Evolutionary conservation across 2,797 vertebrate genomes (phyloP).

Genomic region (Periparus ater): DNA sequence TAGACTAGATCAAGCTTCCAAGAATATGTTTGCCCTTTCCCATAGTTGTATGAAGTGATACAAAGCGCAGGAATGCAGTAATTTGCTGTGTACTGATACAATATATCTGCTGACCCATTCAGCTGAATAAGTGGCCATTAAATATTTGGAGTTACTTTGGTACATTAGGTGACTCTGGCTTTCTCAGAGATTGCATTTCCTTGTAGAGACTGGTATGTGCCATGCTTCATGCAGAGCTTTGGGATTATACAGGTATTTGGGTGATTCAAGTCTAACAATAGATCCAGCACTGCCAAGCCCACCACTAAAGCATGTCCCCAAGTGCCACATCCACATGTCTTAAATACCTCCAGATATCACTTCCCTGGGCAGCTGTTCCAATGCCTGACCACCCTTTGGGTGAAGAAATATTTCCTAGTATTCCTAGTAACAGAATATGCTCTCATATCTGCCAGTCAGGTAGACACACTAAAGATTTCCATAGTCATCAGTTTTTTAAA

Average conservation of each 20-base stretch:
- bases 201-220: background rate
- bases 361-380: background rate
- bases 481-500: background rate
- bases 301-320: background rate
- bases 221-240: background rate
- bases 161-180: background rate
- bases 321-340: background rate
- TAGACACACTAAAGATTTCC: rapidly evolving
- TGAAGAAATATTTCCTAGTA: background rate
- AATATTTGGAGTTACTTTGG: background rate
- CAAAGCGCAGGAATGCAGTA: background rate
- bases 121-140: background rate
- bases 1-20: slow-evolving; percentile 33
- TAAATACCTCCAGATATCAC: background rate
- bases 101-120: background rate
- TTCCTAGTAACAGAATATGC: background rate
- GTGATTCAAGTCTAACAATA: background rate
- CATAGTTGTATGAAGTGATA: background rate
- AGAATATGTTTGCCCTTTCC: background rate
- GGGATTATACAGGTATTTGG: background rate
- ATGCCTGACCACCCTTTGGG: background rate
- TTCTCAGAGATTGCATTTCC: background rate
- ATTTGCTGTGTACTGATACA: background rate
- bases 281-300: background rate
- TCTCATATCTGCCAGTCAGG: background rate